Conservation (phyloP, 2,797 vertebrate species). For the Tolypeutes matacus region DNA sequence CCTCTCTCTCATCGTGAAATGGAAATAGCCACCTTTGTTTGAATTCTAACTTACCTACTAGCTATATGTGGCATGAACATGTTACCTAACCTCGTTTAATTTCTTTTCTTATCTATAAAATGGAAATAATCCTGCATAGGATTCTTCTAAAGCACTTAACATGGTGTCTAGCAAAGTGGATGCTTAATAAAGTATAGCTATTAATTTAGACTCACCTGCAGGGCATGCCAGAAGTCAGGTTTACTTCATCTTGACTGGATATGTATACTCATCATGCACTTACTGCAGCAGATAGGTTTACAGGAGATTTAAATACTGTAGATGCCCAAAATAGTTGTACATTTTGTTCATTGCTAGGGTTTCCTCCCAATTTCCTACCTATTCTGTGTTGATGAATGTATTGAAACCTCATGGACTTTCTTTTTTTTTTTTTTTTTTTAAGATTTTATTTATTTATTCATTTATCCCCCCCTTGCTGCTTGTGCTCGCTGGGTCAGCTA, state of each 20-base stretch:
- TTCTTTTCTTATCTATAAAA: constrained; percentile 54
- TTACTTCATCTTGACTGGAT: constrained; percentile 43
- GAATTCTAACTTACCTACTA: neutral
- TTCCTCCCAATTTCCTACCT: constrained; percentile 53
- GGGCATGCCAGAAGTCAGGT: neutral
- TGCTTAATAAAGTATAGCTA: constrained; percentile 1
- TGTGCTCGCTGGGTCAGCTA: no score
- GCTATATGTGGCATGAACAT: constrained; percentile 62
- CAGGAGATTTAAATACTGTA: constrained; percentile 14
- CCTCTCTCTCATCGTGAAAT: constrained; percentile 34
- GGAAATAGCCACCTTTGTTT: constrained; percentile 64
- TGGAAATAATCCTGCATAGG: constrained; percentile 45
- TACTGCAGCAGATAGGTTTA: neutral
- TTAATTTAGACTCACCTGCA: neutral
- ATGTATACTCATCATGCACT: neutral
- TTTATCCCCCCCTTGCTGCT: no score
- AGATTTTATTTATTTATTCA: no score
- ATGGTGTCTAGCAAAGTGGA: constrained; percentile 28
- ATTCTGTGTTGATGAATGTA: neutral
- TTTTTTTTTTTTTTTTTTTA: no score
- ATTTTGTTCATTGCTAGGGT: constrained; percentile 63
- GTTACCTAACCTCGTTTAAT: constrained; percentile 40
- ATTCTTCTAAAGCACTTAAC: constrained; percentile 34
- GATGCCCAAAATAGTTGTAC: neutral
- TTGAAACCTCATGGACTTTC: constrained; percentile 35